Conservation (phyloP, 2,888 invertebrate species). For the Temnothorax ravouxi region DNA sequence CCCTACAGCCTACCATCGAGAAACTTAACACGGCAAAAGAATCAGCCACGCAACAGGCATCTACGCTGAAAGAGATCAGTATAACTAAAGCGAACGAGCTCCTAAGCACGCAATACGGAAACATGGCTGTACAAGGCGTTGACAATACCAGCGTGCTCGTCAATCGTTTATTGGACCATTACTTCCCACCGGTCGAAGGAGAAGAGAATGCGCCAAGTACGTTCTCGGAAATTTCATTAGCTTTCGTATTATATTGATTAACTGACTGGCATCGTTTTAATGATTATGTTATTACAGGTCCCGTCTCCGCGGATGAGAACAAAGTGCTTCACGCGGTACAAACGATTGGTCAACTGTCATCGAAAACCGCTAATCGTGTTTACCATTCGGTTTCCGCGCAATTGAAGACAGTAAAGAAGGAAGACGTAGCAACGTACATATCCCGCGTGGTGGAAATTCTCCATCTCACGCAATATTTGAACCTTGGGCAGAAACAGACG, state of each 20-base stretch:
- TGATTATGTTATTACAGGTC: conserved; percentile 87
- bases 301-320: conserved; percentile 89
- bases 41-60: conserved; percentile 89
- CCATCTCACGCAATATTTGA: conserved; percentile 82
- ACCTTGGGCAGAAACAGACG: conserved; percentile 61
- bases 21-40: conserved; percentile 87
- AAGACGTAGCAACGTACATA: conserved; percentile 83
- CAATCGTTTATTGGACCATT: conserved; percentile 92
- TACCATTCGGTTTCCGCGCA: conserved; percentile 91
- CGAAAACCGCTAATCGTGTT: conserved; percentile 91
- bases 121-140: conserved; percentile 90
- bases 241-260: background rate
- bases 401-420: conserved; percentile 87
- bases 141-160: conserved; percentile 91
- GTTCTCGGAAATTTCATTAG: background rate
- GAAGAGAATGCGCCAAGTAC: conserved; percentile 87
- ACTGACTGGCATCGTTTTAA: background rate
- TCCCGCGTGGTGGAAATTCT: conserved; percentile 83
- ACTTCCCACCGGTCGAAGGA: conserved; percentile 89
- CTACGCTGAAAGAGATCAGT: conserved; percentile 90
- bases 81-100: conserved; percentile 92
- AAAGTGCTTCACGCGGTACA: conserved; percentile 91
- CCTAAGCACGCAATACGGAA: conserved; percentile 90
- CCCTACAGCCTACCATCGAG: conserved; percentile 84
- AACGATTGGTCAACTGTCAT: conserved; percentile 91